Percentiles rank a stretch among this genome's conserved stretches.
Conservation (phyloP, 2,888 invertebrate species). For the Heteropelma amictum region DNA sequence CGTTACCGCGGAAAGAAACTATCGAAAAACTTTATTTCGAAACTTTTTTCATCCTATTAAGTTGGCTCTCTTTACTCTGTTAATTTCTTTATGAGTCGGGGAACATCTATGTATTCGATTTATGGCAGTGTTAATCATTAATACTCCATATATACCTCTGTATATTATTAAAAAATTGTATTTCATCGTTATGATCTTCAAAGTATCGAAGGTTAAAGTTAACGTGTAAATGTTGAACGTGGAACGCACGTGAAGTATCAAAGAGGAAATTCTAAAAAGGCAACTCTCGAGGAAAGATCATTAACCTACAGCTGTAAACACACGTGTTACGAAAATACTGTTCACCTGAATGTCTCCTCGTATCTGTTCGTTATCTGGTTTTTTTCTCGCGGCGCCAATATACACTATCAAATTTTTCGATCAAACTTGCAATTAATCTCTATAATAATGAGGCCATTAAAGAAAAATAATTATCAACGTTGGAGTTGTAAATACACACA, state of each 20-base stretch:
- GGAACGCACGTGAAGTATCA: not conserved
- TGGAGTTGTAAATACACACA: not conserved
- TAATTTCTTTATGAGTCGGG: no score
- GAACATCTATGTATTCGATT: no score
- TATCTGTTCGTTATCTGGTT: not conserved
- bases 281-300: not conserved
- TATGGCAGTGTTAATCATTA: no score
- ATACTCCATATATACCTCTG: not conserved
- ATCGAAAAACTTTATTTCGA: no score
- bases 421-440: not conserved
- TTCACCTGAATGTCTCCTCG: not conserved
- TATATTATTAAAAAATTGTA: not conserved
- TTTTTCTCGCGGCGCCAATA: no score
- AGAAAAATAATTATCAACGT: not conserved
- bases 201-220: not conserved
- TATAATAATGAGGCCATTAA: no score
- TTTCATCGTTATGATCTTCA: not conserved
- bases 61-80: no score
- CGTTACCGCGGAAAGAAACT: no score
- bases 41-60: no score
- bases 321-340: not conserved
- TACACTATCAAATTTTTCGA: not conserved
- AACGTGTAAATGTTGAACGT: not conserved
- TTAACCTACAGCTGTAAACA: slow-evolving; percentile 1
- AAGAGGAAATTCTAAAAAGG: not conserved